phyloP scores from a whole-genome alignment of 1,140 invertebrate species.

The Campoletis sonorensis region DNA sequence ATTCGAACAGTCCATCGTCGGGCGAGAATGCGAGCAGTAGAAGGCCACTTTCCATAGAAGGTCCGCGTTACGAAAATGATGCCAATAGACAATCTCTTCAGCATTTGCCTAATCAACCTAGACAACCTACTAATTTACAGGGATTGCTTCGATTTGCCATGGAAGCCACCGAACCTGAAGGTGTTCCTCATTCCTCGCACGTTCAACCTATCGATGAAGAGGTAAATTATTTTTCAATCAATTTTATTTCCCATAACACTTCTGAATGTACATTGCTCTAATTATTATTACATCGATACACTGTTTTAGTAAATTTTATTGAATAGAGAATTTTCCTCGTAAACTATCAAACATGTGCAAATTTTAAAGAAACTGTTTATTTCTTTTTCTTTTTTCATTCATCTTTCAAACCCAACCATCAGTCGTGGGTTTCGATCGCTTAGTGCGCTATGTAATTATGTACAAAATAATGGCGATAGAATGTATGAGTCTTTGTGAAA shows the following conservation, averaged over 20 bases:
- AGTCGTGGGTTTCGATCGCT: no score
- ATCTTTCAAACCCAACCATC: no score
- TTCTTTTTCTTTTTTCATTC: no score
- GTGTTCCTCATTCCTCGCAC: constrained; percentile 73
- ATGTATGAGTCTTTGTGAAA: no score
- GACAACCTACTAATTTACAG: constrained; percentile 75
- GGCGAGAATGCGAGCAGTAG: constrained; percentile 59
- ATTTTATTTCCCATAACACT: neutral
- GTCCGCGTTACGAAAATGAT: constrained; percentile 51
- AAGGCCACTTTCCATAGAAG: constrained; percentile 68
- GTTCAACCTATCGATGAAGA: constrained; percentile 80
- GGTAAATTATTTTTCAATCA: constrained; percentile 64
- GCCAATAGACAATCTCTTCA: constrained; percentile 42
- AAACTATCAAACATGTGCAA: no score
- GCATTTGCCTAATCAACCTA: constrained; percentile 68
- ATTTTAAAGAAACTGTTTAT: no score
- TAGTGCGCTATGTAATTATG: no score
- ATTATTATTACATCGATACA: no score
- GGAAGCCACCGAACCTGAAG: constrained; percentile 80
- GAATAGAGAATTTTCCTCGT: no score
- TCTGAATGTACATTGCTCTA: neutral
- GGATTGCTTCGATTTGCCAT: constrained; percentile 81
- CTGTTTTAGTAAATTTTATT: no score
- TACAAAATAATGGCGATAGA: no score
- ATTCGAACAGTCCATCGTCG: constrained; percentile 52